A percentile compares a stretch with the other conserved stretches of the same genome.
These are phyloP conservation scores for Podarcis cretensis DNA, from an alignment of 2,113 vertebrate species.

Conservation along the genomic window DNA sequence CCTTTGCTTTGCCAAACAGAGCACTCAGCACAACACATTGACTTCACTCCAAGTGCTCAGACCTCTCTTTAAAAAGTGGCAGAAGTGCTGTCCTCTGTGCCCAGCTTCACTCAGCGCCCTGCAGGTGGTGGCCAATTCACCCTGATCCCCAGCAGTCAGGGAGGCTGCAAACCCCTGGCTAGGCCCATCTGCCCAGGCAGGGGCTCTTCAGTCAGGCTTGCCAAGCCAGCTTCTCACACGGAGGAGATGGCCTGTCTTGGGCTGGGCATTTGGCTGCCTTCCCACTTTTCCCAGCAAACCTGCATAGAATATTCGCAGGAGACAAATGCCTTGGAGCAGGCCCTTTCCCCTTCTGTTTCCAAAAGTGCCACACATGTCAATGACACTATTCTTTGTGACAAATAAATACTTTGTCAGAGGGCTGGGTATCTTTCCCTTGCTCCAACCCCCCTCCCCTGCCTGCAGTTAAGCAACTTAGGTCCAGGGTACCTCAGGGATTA, in stretches of 20 bases:
- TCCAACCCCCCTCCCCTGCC: no score
- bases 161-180: no score
- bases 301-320: neutral
- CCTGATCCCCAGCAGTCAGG: neutral
- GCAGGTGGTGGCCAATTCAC: neutral
- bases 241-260: neutral
- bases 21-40: neutral
- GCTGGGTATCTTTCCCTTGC: no score
- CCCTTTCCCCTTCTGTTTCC: no score
- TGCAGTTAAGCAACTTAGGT: neutral
- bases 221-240: neutral
- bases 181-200: no score
- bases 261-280: no score
- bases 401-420: no score
- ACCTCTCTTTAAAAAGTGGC: conserved; percentile 16
- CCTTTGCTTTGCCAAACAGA: conserved; percentile 30
- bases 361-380: no score
- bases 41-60: neutral
- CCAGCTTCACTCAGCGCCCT: neutral
- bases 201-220: neutral
- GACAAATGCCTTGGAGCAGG: no score
- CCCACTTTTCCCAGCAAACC: neutral
- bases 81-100: neutral
- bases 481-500: no score
- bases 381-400: no score